Evolutionary conservation across 2,888 invertebrate species (phyloP), one percentile per base, ranked within the genome.

Genomic region (Amphipoea oculea): DNA sequence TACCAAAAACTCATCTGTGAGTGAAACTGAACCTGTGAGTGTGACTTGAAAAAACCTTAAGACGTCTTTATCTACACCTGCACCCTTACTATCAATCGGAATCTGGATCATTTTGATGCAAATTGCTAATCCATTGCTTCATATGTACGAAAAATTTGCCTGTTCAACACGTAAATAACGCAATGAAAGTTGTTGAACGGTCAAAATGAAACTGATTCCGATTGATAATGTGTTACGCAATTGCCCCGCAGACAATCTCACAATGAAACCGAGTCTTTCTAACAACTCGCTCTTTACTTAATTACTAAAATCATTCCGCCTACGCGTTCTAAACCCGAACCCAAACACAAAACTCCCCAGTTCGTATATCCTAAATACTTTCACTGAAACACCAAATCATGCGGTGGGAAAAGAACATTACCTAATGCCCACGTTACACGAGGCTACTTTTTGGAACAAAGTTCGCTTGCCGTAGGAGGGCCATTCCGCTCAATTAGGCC

Each of bases 341-440:
- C 65, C 57, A 54, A 62, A 78, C 54, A 71, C 42, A 42, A 60
- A 60, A 71, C n/a, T 54, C n/a, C 12, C 5, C 4, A 11, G 51
- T 69, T 14, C 36, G 40, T 48, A 29, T 65, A 81, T 76, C 48
- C 76, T 45, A 72, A 67, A 82, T 70, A 82, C 72, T 82, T 78
- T 82, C 42, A 36, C 54, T 62, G 45, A 76, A 82, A 82, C 48
- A 48, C 54, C 70, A 63, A 69, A 63, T 86, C 76, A 86, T 82
- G 82, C 74, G 82, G 84, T 71, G 4, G 62, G 29, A 40, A 70
- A 62, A 23, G 48, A 76, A 65, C 69, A 72, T 82, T 40, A 36
- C 36, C 36, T 36, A 65, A 40, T 40, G 40, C 40, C 65, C 11
- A 2, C 2, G 65, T 40, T 65, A 40, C 65, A 65, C 40, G 65